Percentiles rank a stretch among this genome's conserved stretches.
These are phyloP conservation scores for Thyatira batis DNA, from an alignment of 2,888 invertebrate genomes.

Conservation along the genomic window DNA sequence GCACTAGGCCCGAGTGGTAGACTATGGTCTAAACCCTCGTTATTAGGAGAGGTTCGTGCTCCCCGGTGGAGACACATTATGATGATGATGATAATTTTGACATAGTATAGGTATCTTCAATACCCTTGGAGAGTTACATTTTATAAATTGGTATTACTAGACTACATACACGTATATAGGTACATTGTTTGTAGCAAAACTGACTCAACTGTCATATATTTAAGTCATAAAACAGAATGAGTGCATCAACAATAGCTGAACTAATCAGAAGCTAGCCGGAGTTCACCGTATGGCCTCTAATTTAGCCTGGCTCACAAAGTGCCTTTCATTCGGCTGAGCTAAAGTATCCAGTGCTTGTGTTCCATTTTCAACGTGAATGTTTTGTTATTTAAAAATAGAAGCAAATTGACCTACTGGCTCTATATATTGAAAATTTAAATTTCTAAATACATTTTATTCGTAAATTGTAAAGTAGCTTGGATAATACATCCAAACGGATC, in stretches of 20 bases:
- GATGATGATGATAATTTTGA: too few species aligned
- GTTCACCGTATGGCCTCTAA: not conserved
- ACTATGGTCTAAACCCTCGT: too few species aligned
- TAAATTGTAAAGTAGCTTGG: too few species aligned
- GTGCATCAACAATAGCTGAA: not conserved
- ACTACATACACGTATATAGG: too few species aligned
- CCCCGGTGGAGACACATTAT: too few species aligned
- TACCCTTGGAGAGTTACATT: too few species aligned
- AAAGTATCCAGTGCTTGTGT: not conserved
- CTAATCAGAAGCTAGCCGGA: not conserved
- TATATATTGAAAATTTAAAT: not conserved
- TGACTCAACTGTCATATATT: not conserved
- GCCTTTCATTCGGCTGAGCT: not conserved
- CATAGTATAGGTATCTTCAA: too few species aligned
- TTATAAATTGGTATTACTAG: too few species aligned
- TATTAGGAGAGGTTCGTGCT: too few species aligned
- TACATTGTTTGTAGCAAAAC: not conserved
- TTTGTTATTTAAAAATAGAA: not conserved
- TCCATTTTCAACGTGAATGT: not conserved
- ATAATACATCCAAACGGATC: too few species aligned
- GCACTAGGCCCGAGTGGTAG: too few species aligned
- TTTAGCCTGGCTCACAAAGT: not conserved
- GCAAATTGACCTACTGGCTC: not conserved
- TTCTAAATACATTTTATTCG: not conserved
- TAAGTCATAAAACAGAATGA: not conserved